Percentiles rank a stretch among this genome's conserved stretches.
Conservation (phyloP, 2,888 invertebrate species). For the Pachymerium ferrugineum region DNA sequence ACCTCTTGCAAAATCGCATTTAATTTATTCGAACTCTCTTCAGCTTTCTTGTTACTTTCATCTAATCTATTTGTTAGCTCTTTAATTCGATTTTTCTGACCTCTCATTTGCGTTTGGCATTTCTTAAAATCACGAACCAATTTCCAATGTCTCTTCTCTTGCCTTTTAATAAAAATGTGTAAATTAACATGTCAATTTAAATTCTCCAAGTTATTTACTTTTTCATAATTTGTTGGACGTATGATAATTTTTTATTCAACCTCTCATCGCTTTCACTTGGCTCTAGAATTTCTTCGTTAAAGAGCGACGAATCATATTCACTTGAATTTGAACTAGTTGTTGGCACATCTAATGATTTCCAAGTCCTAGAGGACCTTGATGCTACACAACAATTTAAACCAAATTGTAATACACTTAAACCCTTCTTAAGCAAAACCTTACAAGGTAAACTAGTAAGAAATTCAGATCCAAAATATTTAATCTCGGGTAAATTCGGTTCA, state of each 20-base stretch:
- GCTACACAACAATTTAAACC: constrained; percentile 15
- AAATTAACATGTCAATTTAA: background rate
- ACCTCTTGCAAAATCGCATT: constrained; percentile 80
- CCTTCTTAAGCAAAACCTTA: background rate
- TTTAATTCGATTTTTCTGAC: constrained; percentile 71
- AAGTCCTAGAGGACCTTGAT: constrained; percentile 30
- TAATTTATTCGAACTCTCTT: constrained; percentile 81
- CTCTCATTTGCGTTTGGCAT: constrained; percentile 74
- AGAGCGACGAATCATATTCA: background rate
- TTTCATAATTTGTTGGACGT: constrained; percentile 85
- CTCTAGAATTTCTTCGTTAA: constrained; percentile 32
- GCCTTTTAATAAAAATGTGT: background rate
- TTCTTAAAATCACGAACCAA: constrained; percentile 60
- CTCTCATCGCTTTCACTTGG: constrained; percentile 47
- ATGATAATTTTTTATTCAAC: constrained; percentile 74
- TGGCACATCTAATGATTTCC: constrained; percentile 32
- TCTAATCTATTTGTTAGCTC: constrained; percentile 79
- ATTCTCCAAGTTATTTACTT: constrained; percentile 49
- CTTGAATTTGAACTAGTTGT: background rate
- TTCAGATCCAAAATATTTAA: constrained; percentile 78
- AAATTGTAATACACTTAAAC: background rate
- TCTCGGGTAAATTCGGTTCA: constrained; percentile 80
- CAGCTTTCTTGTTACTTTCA: constrained; percentile 84
- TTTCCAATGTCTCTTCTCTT: constrained; percentile 27
- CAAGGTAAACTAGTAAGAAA: constrained; percentile 53